Percentiles rank a stretch among this genome's conserved stretches.
Evolutionary conservation across 2,888 invertebrate species (phyloP).

Genomic region (Drosophila formosana): DNA sequence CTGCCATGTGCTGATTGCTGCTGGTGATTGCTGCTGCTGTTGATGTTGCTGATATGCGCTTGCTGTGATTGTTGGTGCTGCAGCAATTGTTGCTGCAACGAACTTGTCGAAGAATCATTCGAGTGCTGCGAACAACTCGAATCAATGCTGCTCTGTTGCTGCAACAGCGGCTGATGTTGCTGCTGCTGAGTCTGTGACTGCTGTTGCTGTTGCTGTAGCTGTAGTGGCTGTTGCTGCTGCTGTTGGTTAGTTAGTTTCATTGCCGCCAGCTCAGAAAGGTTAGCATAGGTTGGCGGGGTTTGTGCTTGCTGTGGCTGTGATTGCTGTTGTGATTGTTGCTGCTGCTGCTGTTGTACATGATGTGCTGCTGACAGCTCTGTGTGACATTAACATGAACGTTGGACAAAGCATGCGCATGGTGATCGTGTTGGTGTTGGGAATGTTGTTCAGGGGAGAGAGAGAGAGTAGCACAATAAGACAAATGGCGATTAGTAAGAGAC

Average conservation of each 20-base stretch:
- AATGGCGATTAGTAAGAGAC: constrained; percentile 68
- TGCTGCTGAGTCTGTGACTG: constrained; percentile 39
- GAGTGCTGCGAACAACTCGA: constrained; percentile 83
- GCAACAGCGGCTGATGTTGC: constrained; percentile 72
- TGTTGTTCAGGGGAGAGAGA: constrained; percentile 26
- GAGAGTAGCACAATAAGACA: constrained; percentile 59
- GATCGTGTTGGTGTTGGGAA: constrained; percentile 30
- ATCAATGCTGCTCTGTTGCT: constrained; percentile 87
- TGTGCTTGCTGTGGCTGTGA: constrained; percentile 70
- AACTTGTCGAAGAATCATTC: constrained; percentile 79
- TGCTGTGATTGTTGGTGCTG: constrained; percentile 52
- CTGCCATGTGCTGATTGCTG: constrained; percentile 54
- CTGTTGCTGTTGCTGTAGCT: constrained; percentile 70
- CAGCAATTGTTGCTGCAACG: constrained; percentile 67
- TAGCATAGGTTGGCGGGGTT: constrained; percentile 93
- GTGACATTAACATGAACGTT: constrained; percentile 52
- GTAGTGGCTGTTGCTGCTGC: constrained; percentile 68
- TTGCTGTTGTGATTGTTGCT: constrained; percentile 69
- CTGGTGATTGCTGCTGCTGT: constrained; percentile 41
- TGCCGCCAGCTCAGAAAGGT: constrained; percentile 95
- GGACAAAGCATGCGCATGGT: constrained; percentile 68
- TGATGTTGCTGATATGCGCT: constrained; percentile 48
- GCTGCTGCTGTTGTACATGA: constrained; percentile 78
- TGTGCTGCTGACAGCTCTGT: constrained; percentile 83
- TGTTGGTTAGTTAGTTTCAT: constrained; percentile 88